Evolutionary conservation across 2,888 invertebrate genomes (phyloP), one percentile per base, ranked within the genome.

Genomic region (Sarcophaga subvicina): DNA sequence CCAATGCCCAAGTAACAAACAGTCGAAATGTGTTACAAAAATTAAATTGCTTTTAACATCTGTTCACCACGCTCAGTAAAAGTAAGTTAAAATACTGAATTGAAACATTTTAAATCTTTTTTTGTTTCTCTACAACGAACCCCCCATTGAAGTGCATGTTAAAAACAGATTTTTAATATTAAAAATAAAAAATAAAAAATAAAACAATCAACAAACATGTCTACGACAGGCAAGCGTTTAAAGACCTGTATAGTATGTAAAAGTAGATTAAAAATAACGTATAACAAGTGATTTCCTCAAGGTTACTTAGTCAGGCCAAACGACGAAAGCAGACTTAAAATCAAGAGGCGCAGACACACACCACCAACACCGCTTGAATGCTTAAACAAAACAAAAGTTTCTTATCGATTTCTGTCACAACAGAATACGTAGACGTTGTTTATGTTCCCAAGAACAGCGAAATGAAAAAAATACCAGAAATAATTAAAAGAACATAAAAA

Each of bases 341-440:
- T 59, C 27, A 54, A 17, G 10, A 59, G 27, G 45, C 12, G 8
- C 25, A 69, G 45, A 25, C 54, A 63, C 25, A 77, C 49, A 27
- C 3, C 54, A 12, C 20, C n/a, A 63, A 17, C 60, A n/a, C 27
- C n/a, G 37, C 25, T 22, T 22, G 4, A 37, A 37, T 2, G 37
- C 27, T 25, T 2, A 45, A 66, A 54, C n/a, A 27, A 66, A 47
- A 20, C 54, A 60, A 62, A 63, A 37, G n/a, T 78, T 70, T 45
- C 76, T 76, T 80, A 84, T 84, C 83, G 83, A 84, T 84, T 83
- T 69, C 45, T 79, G 62, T 78, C 62, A 27, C 69, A 75, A 60
- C 45, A 11, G 37, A 8, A 37, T 45, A 59, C 17, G 54, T 54
- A 54, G 54, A 54, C 54, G 12, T 54, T 54, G 54, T 17, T 62